Conservation (phyloP, 1,140 invertebrate genomes). For the Procambarus virginalis region DNA sequence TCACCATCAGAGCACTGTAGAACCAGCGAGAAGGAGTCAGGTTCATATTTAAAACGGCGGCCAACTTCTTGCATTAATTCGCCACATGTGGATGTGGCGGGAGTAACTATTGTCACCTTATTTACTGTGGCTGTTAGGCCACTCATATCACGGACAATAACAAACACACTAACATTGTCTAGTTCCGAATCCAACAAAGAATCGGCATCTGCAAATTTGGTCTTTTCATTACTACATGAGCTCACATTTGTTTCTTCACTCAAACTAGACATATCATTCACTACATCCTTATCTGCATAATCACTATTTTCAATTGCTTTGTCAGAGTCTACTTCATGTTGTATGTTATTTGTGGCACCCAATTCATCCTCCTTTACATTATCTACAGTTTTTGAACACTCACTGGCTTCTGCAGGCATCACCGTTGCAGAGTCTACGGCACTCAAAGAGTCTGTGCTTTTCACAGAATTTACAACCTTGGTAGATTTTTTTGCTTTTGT, state of each 20-base stretch:
- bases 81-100: slow-evolving; percentile 75
- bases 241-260: background rate
- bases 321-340: background rate
- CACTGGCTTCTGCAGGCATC: background rate
- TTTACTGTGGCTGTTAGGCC: slow-evolving; percentile 72
- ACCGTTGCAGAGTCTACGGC: background rate
- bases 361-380: background rate
- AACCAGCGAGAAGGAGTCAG: slow-evolving; percentile 76
- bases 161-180: slow-evolving; percentile 72
- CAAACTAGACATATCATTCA: background rate
- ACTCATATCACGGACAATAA: slow-evolving; percentile 78
- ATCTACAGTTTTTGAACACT: background rate
- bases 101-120: slow-evolving; percentile 75
- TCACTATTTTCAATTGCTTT: slow-evolving; percentile 2
- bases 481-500: background rate
- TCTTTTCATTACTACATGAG: background rate
- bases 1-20: slow-evolving; percentile 73
- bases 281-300: background rate
- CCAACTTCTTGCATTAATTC: slow-evolving; percentile 77
- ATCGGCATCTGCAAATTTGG: background rate
- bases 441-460: background rate
- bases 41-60: slow-evolving; percentile 76
- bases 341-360: background rate
- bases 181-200: background rate
- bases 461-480: background rate